Evolutionary conservation across 2,888 invertebrate species (phyloP).

Genomic region (Endomychus coccineus): DNA sequence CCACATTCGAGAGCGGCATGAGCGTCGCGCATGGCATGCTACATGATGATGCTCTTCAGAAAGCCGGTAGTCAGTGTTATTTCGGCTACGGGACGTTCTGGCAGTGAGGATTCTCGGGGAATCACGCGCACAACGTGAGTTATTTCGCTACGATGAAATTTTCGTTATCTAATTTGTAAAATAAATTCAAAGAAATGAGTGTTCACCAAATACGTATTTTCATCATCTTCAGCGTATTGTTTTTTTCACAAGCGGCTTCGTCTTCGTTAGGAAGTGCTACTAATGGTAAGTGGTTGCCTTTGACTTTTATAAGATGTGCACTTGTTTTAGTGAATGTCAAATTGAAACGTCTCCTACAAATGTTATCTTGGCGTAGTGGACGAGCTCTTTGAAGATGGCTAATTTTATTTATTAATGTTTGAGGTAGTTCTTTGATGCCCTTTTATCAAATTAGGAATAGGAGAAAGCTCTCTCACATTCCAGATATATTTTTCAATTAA

Average conservation of each 20-base stretch:
- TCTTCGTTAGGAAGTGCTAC: conserved; percentile 32
- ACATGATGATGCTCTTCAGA: neutral
- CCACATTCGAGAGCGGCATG: conserved; percentile 22
- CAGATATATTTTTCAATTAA: no score
- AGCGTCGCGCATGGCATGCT: conserved; percentile 35
- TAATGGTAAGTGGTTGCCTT: conserved; percentile 39
- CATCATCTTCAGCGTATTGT: conserved; percentile 26
- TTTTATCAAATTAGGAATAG: no score
- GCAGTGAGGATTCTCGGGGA: conserved; percentile 25
- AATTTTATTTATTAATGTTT: no score
- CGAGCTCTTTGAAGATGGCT: no score
- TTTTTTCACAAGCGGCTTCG: conserved; percentile 25
- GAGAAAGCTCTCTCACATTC: no score
- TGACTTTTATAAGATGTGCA: no score
- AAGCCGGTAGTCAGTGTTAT: conserved; percentile 31
- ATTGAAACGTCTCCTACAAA: no score
- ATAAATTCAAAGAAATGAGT: neutral
- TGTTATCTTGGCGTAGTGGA: no score
- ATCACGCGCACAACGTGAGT: conserved; percentile 31
- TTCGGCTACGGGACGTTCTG: conserved; percentile 28
- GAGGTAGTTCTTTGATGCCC: no score
- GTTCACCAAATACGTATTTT: conserved; percentile 18
- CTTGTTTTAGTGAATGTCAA: no score
- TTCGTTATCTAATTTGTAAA: conserved; percentile 1
- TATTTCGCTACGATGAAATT: conserved; percentile 11